Conservation (phyloP, 1,140 invertebrate species). For the Drosophila santomea region DNA sequence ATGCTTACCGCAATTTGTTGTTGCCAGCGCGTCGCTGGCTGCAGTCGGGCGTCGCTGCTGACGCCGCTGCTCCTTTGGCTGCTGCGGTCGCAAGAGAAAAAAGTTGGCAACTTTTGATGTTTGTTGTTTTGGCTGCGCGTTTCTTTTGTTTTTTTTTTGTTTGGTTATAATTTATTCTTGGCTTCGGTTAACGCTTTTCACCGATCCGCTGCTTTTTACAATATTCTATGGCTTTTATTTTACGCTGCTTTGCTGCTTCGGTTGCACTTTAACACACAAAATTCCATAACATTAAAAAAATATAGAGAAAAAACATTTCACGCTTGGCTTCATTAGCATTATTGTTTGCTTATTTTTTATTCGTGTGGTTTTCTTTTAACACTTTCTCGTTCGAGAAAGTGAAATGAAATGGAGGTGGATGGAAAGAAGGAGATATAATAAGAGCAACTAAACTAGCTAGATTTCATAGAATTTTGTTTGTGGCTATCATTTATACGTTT, state of each 20-base stretch:
- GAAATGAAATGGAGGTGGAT: conserved; percentile 5
- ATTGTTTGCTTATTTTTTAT: conserved; percentile 3
- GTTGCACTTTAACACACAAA: conserved; percentile 26
- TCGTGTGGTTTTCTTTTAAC: conserved; percentile 28
- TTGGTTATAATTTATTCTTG: conserved; percentile 6
- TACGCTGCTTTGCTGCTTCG: conserved; percentile 10
- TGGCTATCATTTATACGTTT: too few relatives aligned
- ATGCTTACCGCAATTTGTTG: conserved; percentile 63
- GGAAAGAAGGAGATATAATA: not conserved
- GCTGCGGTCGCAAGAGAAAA: conserved; percentile 30
- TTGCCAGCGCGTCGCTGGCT: conserved; percentile 69
- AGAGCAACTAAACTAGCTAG: not conserved
- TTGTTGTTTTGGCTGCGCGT: conserved; percentile 15
- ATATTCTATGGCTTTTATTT: conserved; percentile 29
- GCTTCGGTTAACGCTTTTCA: conserved; percentile 36
- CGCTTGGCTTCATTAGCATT: conserved; percentile 48
- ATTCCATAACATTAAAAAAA: conserved; percentile 26
- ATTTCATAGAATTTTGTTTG: not conserved
- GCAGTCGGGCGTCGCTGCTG: conserved; percentile 52
- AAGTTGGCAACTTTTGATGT: conserved; percentile 41
- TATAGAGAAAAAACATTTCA: conserved; percentile 27
- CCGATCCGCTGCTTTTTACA: conserved; percentile 15
- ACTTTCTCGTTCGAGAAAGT: conserved; percentile 30
- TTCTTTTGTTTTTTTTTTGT: not conserved
- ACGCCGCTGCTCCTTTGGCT: conserved; percentile 41